A percentile compares a stretch with the other conserved stretches of the same genome.
These are phyloP conservation scores for Drepana falcataria DNA, from an alignment of 2,888 invertebrate genomes.

Conservation along the genomic window DNA sequence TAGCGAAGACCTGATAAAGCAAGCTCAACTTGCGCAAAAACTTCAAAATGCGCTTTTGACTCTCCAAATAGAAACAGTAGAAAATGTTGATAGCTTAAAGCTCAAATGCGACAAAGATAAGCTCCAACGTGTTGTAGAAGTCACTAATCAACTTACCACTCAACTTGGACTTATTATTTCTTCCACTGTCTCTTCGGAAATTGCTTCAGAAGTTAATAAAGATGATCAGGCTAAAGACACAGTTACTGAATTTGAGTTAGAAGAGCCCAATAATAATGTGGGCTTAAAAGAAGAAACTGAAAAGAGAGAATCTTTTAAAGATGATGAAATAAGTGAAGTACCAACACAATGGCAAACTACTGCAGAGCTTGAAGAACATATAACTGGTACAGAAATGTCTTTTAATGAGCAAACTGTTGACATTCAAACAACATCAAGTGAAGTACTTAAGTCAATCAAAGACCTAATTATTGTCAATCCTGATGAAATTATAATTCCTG, in stretches of 20 bases:
- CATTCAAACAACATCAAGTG: too few relatives aligned
- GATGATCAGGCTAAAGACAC: background rate
- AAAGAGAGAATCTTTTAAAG: background rate
- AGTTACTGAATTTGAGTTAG: background rate
- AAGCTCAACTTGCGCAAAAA: background rate
- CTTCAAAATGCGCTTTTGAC: background rate
- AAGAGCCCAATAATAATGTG: too few relatives aligned
- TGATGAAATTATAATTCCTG: background rate
- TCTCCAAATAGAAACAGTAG: background rate
- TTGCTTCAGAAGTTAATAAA: background rate
- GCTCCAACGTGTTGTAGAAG: background rate
- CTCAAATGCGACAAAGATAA: background rate
- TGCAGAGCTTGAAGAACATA: background rate
- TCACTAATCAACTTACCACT: background rate
- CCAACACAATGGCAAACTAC: background rate
- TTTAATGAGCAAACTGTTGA: background rate
- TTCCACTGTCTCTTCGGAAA: background rate
- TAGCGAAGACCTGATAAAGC: background rate
- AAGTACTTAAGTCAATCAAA: too few relatives aligned
- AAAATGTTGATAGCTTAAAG: background rate
- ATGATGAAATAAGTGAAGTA: background rate
- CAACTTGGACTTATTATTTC: background rate
- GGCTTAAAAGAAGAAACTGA: background rate
- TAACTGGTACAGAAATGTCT: background rate
- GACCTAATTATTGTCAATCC: background rate